Evolutionary conservation across 1,140 invertebrate genomes (phyloP).

Genomic region (Orius laevigatus): DNA sequence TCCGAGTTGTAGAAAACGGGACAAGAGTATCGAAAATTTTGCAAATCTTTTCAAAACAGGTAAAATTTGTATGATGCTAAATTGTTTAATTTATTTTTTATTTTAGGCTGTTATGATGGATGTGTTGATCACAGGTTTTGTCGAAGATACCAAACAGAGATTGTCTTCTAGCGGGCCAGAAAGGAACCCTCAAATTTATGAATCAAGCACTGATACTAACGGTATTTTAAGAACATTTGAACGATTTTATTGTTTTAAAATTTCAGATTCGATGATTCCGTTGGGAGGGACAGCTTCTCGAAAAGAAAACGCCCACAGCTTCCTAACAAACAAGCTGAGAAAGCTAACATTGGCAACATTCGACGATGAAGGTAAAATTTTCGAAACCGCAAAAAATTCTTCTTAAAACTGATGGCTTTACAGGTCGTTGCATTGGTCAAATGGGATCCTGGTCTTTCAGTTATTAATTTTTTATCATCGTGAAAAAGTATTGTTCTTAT

Average conservation of each 20-base stretch:
- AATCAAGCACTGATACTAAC: constrained; percentile 28
- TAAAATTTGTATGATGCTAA: constrained; percentile 20
- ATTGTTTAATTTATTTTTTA: constrained; percentile 8
- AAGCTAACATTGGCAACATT: constrained; percentile 75
- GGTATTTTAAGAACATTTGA: constrained; percentile 17
- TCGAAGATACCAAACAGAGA: constrained; percentile 46
- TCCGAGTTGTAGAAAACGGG: constrained; percentile 71
- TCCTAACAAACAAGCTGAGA: constrained; percentile 69
- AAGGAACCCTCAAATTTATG: constrained; percentile 20
- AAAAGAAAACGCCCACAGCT: constrained; percentile 29
- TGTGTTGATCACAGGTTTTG: constrained; percentile 72
- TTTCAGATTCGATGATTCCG: constrained; percentile 6
- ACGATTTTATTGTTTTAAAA: neutral
- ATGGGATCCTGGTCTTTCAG: constrained; percentile 58
- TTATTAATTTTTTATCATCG: constrained; percentile 27
- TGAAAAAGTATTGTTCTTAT: neutral
- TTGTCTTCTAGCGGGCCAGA: constrained; percentile 26
- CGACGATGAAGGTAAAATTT: constrained; percentile 52
- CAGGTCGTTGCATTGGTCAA: constrained; percentile 51
- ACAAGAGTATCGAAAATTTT: constrained; percentile 69
- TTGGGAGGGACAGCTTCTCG: constrained; percentile 22
- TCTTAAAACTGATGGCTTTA: constrained; percentile 19
- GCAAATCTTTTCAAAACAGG: constrained; percentile 75
- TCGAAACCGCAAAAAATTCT: neutral
- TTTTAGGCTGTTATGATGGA: constrained; percentile 72